phyloP scores from a whole-genome alignment of 2,113 vertebrate genomes.

The Mastomys coucha region DNA sequence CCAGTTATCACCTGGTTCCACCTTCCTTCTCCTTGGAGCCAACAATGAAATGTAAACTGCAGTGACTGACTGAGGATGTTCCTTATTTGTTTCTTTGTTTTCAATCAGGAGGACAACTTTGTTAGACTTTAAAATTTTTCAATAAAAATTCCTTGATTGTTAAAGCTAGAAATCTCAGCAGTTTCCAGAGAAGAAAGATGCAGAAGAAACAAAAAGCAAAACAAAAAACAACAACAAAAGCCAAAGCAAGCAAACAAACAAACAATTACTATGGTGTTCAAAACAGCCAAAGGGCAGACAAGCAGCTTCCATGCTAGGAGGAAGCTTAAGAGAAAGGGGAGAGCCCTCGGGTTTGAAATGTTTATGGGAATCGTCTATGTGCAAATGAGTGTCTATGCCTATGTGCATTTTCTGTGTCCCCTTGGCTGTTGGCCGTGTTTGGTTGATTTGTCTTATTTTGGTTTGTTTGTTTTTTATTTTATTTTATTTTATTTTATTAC shows the following conservation, averaged over 20 bases:
- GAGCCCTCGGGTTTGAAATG: neutral
- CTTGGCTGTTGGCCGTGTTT: neutral
- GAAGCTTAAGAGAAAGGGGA: neutral
- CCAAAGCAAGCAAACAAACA: neutral
- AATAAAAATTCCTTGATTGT: neutral
- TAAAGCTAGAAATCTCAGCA: neutral
- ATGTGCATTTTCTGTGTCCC: neutral
- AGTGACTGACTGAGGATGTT: neutral
- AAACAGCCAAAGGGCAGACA: neutral
- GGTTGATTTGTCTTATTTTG: neutral
- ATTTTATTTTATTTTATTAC: neutral
- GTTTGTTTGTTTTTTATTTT: neutral
- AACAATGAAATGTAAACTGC: neutral
- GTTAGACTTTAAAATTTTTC: neutral
- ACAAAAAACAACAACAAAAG: neutral
- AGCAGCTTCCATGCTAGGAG: neutral
- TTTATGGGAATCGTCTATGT: neutral
- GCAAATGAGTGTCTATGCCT: neutral
- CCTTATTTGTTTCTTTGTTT: neutral
- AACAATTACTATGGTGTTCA: neutral
- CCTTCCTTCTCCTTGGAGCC: neutral
- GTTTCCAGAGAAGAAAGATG: neutral
- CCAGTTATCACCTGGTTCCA: neutral
- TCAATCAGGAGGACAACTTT: neutral
- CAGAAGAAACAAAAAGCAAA: neutral